Evolutionary conservation across 2,113 vertebrate species (phyloP).

Genomic region (Nibea albiflora): DNA sequence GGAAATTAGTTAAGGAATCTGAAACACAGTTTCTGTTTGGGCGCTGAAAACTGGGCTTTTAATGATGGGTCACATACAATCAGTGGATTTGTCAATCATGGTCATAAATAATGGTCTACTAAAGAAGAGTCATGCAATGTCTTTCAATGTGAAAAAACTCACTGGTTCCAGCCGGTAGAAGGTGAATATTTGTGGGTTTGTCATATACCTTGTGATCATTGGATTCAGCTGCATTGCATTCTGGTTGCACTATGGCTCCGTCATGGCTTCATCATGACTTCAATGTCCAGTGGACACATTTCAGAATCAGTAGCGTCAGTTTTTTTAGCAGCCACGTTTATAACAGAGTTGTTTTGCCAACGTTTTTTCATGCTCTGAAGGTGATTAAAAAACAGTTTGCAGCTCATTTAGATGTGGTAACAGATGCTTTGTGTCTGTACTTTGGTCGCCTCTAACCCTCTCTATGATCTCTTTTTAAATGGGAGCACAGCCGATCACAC

Average conservation of each 20-base stretch:
- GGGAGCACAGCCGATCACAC: neutral
- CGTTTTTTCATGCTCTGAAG: neutral
- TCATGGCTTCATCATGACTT: neutral
- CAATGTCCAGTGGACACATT: neutral
- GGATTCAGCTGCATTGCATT: neutral
- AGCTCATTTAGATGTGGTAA: constrained; percentile 3
- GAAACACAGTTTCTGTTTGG: neutral
- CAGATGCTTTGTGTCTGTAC: neutral
- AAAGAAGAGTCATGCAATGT: neutral
- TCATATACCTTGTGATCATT: no score
- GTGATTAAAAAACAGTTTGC: neutral
- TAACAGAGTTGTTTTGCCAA: neutral
- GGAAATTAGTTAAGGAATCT: neutral
- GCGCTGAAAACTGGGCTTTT: neutral
- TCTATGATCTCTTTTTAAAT: neutral
- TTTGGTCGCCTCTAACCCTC: neutral
- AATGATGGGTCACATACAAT: neutral
- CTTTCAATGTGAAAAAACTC: neutral
- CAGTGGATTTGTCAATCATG: neutral
- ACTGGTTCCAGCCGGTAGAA: neutral
- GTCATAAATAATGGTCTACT: neutral
- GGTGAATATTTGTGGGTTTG: no score
- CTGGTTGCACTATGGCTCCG: neutral
- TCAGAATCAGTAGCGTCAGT: neutral
- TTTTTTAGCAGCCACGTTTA: neutral